Base-by-base conservation (phyloP, 2,888 invertebrate species). In the Noctua janthina region DNA sequence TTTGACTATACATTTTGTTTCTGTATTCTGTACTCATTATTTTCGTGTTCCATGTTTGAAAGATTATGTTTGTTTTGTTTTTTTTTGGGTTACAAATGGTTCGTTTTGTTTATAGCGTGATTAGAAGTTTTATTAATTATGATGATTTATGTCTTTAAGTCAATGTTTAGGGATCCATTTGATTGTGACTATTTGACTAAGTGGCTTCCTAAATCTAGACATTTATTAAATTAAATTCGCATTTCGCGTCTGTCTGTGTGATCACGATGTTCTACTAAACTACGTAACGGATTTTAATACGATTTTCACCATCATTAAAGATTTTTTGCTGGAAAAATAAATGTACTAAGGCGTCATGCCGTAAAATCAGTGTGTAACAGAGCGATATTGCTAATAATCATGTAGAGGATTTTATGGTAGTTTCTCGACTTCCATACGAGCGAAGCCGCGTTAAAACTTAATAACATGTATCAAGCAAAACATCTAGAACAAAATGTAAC, bases 21-120 rank as follows among this genome's bases (percentile, higher is more conserved):
- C 67, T 67, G 29, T 67, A 70, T 86, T 23, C 71, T 15, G 29
- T 49, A 81, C 54, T 82, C 73, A 77, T 87, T 87, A 88, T 78
- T 77, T 83, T 80, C 56, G 54, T 76, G 69, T 84, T 78, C 10
- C 62, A 71, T 69, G 46, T 83, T 76, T 62, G 23, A 64, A 78
- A 64, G 62, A 68, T 70, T 68, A 15, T 73, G 78, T 87, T 76
- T 54, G 29, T 67, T 87, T 62, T 84, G 59, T 73, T 49, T 67
- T 49, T 67, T 83, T 59, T 43, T 5, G 81, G 8, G 35, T 71
- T 39, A 5, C 6, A 29, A 49, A 11, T 76, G 56, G 56, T 46
- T 66, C 11, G 29, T 66, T 81, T 62, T n/a, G 39, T 82, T 71
- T 67, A 49, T 59, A n/a, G 23, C 46, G 75, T 43, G n/a, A 69